phyloP scores from a whole-genome alignment of 2,888 invertebrate genomes.

The Auanema sp. region DNA sequence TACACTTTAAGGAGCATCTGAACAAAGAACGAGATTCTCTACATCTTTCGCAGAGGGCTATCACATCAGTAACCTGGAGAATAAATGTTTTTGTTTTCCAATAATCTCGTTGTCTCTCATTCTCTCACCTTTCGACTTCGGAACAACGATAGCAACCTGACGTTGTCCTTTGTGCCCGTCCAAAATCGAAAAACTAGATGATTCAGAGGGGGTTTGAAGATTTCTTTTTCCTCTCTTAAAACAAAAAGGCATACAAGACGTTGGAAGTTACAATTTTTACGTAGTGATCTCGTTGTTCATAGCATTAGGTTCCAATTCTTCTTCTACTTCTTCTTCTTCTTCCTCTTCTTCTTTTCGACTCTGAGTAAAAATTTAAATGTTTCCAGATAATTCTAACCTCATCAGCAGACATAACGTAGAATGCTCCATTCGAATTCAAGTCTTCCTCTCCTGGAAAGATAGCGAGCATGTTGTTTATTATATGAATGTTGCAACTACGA shows the following conservation, averaged over 20 bases:
- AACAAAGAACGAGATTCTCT: slow-evolving; percentile 42
- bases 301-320: neutral
- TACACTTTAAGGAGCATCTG: slow-evolving; percentile 19
- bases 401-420: neutral
- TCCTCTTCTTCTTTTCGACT: neutral
- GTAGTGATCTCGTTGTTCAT: neutral
- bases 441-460: neutral
- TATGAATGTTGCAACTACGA: neutral
- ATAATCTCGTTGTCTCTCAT: neutral
- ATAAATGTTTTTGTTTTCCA: neutral
- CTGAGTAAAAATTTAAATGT: neutral
- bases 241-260: neutral
- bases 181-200: slow-evolving; percentile 36
- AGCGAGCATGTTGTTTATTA: too few relatives aligned
- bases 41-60: slow-evolving; percentile 41
- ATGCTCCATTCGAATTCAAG: neutral
- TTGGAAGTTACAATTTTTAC: neutral
- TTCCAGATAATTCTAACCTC: neutral
- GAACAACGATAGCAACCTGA: slow-evolving; percentile 30
- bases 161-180: slow-evolving; percentile 23
- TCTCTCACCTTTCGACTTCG: slow-evolving; percentile 30
- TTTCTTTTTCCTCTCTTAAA: neutral
- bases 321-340: neutral
- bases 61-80: slow-evolving; percentile 37
- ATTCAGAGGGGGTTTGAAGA: slow-evolving; percentile 15